Base-by-base conservation (phyloP, 1,140 invertebrate species). In the Drosophila serrata region DNA sequence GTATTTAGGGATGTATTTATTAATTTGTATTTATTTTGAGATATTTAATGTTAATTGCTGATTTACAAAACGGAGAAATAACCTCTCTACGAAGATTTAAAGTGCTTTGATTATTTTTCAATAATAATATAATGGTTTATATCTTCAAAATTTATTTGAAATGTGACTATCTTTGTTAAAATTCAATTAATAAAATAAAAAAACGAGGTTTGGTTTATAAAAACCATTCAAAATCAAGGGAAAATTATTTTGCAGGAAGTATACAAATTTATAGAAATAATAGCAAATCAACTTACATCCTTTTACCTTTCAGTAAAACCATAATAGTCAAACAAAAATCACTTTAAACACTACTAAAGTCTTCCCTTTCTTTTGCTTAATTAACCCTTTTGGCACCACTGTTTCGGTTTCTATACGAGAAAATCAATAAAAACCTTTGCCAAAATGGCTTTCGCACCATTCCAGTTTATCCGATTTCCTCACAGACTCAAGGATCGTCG, bases 371-470 rank as follows among this genome's bases (percentile, higher is more conserved):
- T 29, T 9, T n/a, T 1, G 35, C 22, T 24, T 27, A 62, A 68
- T 68, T 55, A 39, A 33, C 33, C 33, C 27, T 56, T 56, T 55
- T 51, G 13, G 37, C 35, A 24, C 61, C 72, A 67, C 56, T 67
- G 73, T 75, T 29, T 31, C 11, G 19, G n/a, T 43, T 24, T 22
- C 17, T 39, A 27, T 27, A 19, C 29, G 27, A 42, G 53, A 76
- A 76, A 77, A 77, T 77, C 74, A 77, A 77, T 77, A 77, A 77
- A 57, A 87, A 88, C 67, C 75, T 72, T 61, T 82, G 65, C 82
- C 82, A 59, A 86, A 87, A 82, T 80, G 82, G 60, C 72, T 67
- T 76, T 87, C 63, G 79, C 82, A 69, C 82, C 82, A 82, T 77
- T 62, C 59, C 82, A 74, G 75, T 79, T 88, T 79, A 88, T 87